Evolutionary conservation across 2,113 vertebrate species (phyloP).

Genomic region (Turdus rufiventris): DNA sequence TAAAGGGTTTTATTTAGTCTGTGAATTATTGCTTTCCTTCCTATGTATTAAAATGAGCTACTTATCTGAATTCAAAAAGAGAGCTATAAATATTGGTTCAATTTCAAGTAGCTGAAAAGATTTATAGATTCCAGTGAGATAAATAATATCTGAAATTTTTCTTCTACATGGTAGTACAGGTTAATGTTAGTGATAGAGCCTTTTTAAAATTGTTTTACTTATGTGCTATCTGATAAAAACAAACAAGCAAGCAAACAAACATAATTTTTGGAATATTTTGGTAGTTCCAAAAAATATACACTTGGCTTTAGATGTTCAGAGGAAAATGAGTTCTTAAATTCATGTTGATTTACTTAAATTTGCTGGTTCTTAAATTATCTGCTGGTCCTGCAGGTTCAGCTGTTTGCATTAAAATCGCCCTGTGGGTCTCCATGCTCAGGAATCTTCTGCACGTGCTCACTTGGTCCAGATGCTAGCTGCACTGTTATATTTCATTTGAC

Average conservation of each 20-base stretch:
- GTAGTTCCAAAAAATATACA: not conserved
- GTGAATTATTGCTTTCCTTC: constrained; percentile 26
- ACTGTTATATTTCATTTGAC: not conserved
- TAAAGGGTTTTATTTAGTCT: constrained; percentile 19
- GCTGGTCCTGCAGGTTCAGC: not conserved
- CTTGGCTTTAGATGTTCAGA: not conserved
- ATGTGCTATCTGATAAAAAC: not conserved
- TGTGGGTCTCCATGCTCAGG: not conserved
- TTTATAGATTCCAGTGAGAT: constrained; percentile 9
- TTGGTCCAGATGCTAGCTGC: not conserved
- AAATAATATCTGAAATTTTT: not conserved
- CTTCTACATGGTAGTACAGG: not conserved
- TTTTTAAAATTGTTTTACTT: not conserved
- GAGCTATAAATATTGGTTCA: constrained; percentile 3
- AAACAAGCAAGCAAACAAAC: not conserved
- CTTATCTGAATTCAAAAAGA: not conserved
- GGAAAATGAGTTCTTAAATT: not conserved
- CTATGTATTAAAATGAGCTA: not conserved
- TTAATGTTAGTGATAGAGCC: not conserved
- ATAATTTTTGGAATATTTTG: not conserved
- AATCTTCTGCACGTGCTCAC: not conserved
- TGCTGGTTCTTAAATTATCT: no score
- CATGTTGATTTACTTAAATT: not conserved
- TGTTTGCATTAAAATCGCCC: not conserved
- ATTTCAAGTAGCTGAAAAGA: constrained; percentile 3